Evolutionary conservation across 1,140 invertebrate genomes (phyloP).

Genomic region (Drosophila athabasca): DNA sequence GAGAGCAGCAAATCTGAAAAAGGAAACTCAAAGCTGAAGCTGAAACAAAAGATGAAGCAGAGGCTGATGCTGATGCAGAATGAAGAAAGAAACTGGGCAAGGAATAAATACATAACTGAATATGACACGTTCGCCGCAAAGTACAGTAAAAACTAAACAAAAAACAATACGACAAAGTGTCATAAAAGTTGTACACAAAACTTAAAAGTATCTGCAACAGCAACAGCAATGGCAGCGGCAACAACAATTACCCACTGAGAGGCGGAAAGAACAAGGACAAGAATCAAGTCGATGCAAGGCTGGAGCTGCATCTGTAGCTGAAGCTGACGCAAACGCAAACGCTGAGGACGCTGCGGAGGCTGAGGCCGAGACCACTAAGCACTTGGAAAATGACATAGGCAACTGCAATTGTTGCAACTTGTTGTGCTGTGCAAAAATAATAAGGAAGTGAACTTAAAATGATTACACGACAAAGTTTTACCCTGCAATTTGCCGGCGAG

Average conservation of each 20-base stretch:
- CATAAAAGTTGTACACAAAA: constrained; percentile 81
- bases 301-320: neutral
- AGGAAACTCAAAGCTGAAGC: constrained; percentile 58
- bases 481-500: constrained; percentile 67
- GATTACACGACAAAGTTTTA: constrained; percentile 79
- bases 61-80: constrained; percentile 6
- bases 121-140: constrained; percentile 79
- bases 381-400: constrained; percentile 75
- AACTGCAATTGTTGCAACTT: constrained; percentile 66
- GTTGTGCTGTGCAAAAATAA: constrained; percentile 70
- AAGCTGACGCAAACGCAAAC: constrained; percentile 1
- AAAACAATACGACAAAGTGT: constrained; percentile 80
- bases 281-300: constrained; percentile 13
- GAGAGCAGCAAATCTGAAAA: constrained; percentile 67
- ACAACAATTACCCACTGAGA: constrained; percentile 56
- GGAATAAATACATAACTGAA: constrained; percentile 81
- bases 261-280: constrained; percentile 17
- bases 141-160: constrained; percentile 55
- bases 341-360: constrained; percentile 11
- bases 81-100: constrained; percentile 23
- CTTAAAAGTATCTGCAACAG: constrained; percentile 75
- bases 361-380: constrained; percentile 53
- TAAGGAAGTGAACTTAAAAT: constrained; percentile 80
- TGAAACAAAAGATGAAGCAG: constrained; percentile 18
- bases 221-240: constrained; percentile 23